These are phyloP conservation scores for Agonopterix subpropinquella DNA, from an alignment of 2,888 invertebrate species.

Conservation along the genomic window DNA sequence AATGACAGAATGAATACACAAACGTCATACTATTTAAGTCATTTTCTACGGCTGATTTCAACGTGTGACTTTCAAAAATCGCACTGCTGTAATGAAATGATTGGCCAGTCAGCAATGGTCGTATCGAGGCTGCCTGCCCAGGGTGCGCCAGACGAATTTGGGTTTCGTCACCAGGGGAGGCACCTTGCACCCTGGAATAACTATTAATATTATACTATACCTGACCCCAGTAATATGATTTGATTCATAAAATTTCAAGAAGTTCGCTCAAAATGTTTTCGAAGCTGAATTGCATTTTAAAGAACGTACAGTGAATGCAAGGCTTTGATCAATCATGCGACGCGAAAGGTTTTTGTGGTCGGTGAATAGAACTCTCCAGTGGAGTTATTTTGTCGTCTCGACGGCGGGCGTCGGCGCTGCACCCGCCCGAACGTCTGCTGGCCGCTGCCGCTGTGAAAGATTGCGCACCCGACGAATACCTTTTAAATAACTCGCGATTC, in stretches of 20 bases:
- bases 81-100: too few species aligned
- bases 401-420: constrained; percentile 29
- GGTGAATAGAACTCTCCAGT: constrained; percentile 53
- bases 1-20: too few species aligned
- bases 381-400: constrained; percentile 34
- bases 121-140: too few species aligned
- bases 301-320: constrained; percentile 43
- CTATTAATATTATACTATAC: background rate
- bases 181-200: background rate
- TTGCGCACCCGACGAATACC: constrained; percentile 46
- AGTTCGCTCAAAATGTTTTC: background rate
- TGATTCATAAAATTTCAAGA: background rate
- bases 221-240: too few species aligned
- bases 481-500: constrained; percentile 45
- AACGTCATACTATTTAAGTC: too few species aligned
- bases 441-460: constrained; percentile 42
- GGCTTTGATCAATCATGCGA: constrained; percentile 71
- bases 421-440: too few species aligned
- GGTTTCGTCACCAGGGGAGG: background rate
- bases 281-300: constrained; percentile 46
- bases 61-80: too few species aligned
- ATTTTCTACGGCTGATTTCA: too few species aligned
- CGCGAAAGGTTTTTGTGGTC: constrained; percentile 61
- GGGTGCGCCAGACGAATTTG: too few species aligned
- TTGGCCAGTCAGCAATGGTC: too few species aligned